Base-by-base conservation (phyloP, 2,113 vertebrate species). In the Pardalotus punctatus region DNA sequence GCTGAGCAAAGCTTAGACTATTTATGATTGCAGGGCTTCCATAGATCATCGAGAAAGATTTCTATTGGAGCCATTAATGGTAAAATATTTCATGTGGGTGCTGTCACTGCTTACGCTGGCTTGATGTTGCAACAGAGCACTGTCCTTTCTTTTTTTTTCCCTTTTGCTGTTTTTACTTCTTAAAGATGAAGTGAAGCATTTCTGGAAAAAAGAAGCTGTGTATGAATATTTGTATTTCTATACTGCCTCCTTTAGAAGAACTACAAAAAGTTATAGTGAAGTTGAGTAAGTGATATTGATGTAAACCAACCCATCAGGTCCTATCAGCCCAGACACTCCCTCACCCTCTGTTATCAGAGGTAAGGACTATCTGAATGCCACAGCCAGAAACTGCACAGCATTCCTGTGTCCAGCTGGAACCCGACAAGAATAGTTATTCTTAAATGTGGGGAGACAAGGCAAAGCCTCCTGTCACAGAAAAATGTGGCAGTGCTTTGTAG, bases 21-120 rank as follows among this genome's bases (percentile, higher is more conserved):
- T 69, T 90, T 91, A 78, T 93, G 93, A 90, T 94, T 82, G 70
- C 91, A 93, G 66, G 33, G 35, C 62, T 85, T 76, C 54, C 74
- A 91, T 62, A 90, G 54, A 88, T 90, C 87, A 88, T 87, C 66
- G 62, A 82, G 78, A 93, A 91, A 65, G 80, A 77, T 93, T 94
- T 89, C 81, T 80, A 12, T 35, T 77, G 79, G 62, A 96, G 65
- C 92, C 88, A 93, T 96, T 95, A 94, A 93, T 95, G 93, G 94
- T 97, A 94, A 97, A 95, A 93, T 96, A 93, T 90, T 94, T 95
- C 78, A 66, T 92, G 66, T 85, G 86, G 23, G 28, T 93, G 53
- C 89, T 82, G 70, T 89, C 86, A 54, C 60, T 80, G 88, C 78
- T 88, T 88, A 61, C 20, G 24, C 88, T 90, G 82, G 51, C 60